A percentile compares a stretch with the other conserved stretches of the same genome.
Evolutionary conservation across 2,113 vertebrate species (phyloP).

Genomic region (Neomonachus schauinslandi): DNA sequence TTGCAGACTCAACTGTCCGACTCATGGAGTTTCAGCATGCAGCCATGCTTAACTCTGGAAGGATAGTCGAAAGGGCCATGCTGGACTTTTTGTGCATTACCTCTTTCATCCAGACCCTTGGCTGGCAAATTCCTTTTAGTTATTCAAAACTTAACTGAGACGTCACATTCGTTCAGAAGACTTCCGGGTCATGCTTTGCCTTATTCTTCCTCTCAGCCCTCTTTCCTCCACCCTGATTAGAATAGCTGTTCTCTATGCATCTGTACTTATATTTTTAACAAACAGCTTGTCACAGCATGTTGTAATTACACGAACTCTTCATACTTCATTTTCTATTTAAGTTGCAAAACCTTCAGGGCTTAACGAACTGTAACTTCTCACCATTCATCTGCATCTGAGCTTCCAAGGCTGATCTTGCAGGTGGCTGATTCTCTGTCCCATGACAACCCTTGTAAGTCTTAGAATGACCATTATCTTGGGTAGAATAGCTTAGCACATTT

Average conservation of each 20-base stretch:
- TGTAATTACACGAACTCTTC: not conserved
- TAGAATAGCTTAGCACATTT: not conserved
- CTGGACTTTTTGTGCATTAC: not conserved
- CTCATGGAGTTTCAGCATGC: not conserved
- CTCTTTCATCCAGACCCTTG: not conserved
- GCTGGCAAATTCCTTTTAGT: not conserved
- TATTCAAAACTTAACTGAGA: not conserved
- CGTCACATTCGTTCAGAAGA: not conserved
- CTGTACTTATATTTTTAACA: not conserved
- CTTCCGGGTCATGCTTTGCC: not conserved
- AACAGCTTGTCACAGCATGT: not conserved
- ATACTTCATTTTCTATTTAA: constrained; percentile 28
- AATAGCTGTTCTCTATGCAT: not conserved
- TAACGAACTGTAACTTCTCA: not conserved
- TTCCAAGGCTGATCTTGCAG: not conserved
- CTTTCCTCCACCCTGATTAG: not conserved
- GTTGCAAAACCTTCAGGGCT: not conserved
- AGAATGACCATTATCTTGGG: not conserved
- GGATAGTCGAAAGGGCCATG: not conserved
- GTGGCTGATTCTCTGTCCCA: not conserved
- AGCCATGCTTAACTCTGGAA: not conserved
- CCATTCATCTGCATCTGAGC: not conserved
- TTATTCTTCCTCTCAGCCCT: not conserved
- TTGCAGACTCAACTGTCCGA: not conserved
- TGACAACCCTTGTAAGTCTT: not conserved